Base-by-base conservation (phyloP, 2,888 invertebrate genomes). In the Drosophila percnosoma region DNA sequence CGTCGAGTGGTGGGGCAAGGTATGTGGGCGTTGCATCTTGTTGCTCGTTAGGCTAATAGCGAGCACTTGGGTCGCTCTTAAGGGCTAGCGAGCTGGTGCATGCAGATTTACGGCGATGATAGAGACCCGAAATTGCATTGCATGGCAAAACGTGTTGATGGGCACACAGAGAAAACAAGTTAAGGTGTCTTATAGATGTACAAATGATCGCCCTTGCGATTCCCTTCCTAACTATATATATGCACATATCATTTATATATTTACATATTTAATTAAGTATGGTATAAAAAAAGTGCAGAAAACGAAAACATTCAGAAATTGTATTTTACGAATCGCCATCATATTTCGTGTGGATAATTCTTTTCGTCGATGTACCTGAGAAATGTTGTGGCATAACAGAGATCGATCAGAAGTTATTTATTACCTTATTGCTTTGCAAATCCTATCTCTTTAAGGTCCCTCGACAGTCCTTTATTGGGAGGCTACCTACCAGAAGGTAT, bases 31-130 rank as follows among this genome's bases (percentile, higher is more conserved):
- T 54, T 63, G 73, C 80, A 75, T 78, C 82, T 80, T 84, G 78
- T 78, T 85, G 83, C 86, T 83, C 81, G 83, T 83, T 83, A 83
- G 79, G 61, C 72, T 74, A 83, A 85, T 83, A 83, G 76, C 73
- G 77, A 73, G 38, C 66, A 67, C 68, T 72, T 52, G 55, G 27
- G 63, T 66, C 73, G 48, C 62, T 21, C 42, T 10, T 21, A 15
- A 55, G n/a, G n/a, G 38, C 57, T 4, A 15, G 31, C 24, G 11
- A 36, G 52, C 49, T 40, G 57, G 42, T 21, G 49, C 68, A 65
- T 65, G 68, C 71, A 69, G 70, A 78, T 75, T 75, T 75, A 72
- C 75, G 73, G 54, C 65, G 54, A 66, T 54, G 73, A 73, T 74
- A 69, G 54, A 66, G 64, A n/a, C 31, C 27, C 54, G 10, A 73